phyloP scores from a whole-genome alignment of 2,888 invertebrate species.

The Caenorhabditis imperialis region DNA sequence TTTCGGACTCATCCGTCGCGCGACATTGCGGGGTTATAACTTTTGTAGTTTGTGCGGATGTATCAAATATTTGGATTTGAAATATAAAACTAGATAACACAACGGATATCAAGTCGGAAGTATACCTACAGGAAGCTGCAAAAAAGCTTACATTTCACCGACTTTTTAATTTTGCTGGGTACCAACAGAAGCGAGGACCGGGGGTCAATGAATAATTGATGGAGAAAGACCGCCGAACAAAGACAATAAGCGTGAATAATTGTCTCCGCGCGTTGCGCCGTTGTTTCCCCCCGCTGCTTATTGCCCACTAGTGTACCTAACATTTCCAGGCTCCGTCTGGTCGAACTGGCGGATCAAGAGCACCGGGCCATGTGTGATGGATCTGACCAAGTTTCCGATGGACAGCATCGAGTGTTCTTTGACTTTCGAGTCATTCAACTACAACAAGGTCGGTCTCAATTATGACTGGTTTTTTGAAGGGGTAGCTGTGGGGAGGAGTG shows the following conservation, averaged over 20 bases:
- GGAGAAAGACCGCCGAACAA: conserved; percentile 28
- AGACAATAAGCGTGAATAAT: conserved; percentile 50
- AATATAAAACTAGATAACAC: too few species aligned
- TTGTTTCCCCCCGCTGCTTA: too few species aligned
- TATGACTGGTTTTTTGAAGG: background rate
- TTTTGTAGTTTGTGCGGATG: too few species aligned
- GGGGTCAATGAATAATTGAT: conserved; percentile 41
- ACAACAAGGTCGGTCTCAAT: conserved; percentile 68
- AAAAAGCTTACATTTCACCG: background rate
- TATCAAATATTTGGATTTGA: too few species aligned
- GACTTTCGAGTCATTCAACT: conserved; percentile 78
- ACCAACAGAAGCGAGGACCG: background rate
- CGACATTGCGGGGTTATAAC: too few species aligned
- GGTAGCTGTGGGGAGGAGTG: too few species aligned
- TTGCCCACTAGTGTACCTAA: too few species aligned
- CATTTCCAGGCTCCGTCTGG: conserved; percentile 78
- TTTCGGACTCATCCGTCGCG: too few species aligned
- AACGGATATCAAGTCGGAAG: too few species aligned
- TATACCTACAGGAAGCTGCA: too few species aligned
- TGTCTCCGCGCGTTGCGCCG: conserved; percentile 22
- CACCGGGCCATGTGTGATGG: conserved; percentile 77
- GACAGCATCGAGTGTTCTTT: conserved; percentile 73
- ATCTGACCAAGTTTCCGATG: conserved; percentile 76
- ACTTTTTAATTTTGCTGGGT: background rate
- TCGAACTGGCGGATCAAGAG: conserved; percentile 77